phyloP scores from a whole-genome alignment of 2,888 invertebrate species.

The Diogma glabrata region DNA sequence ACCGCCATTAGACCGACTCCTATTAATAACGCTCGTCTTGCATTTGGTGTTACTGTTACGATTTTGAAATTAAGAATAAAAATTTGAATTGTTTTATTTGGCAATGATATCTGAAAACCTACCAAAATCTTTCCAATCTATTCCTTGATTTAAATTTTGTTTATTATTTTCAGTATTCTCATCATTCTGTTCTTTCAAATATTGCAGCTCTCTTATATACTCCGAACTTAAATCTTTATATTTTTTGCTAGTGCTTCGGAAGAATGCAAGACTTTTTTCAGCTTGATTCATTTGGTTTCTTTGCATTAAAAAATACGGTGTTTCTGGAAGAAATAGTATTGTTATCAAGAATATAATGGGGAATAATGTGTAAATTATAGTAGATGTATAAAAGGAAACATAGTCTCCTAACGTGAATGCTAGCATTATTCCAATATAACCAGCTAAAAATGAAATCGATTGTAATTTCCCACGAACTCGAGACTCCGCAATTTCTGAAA shows the following conservation, averaged over 20 bases:
- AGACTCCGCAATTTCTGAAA: slow-evolving; percentile 29
- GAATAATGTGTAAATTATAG: background rate
- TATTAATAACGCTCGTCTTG: slow-evolving; percentile 28
- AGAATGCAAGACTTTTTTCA: slow-evolving; percentile 11
- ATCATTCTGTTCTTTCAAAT: background rate
- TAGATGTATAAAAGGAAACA: background rate
- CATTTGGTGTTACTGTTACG: slow-evolving; percentile 23
- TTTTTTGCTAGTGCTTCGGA: background rate
- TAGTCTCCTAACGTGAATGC: slow-evolving; percentile 26
- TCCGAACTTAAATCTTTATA: background rate
- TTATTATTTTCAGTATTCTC: no score
- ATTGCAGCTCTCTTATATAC: background rate
- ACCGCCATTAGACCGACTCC: slow-evolving; percentile 27
- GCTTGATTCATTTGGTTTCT: slow-evolving; percentile 10
- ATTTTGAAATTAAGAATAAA: no score
- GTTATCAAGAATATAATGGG: background rate
- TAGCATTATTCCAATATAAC: slow-evolving; percentile 29
- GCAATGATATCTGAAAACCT: no score
- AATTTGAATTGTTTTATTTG: no score
- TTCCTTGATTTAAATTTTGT: no score
- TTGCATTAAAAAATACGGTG: slow-evolving; percentile 10
- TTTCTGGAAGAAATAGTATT: slow-evolving; percentile 13
- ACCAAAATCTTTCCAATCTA: slow-evolving; percentile 5
- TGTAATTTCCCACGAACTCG: slow-evolving; percentile 33
- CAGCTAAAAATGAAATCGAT: slow-evolving; percentile 28